phyloP scores from a whole-genome alignment of 1,140 invertebrate species.

The Trichoplusia ni region DNA sequence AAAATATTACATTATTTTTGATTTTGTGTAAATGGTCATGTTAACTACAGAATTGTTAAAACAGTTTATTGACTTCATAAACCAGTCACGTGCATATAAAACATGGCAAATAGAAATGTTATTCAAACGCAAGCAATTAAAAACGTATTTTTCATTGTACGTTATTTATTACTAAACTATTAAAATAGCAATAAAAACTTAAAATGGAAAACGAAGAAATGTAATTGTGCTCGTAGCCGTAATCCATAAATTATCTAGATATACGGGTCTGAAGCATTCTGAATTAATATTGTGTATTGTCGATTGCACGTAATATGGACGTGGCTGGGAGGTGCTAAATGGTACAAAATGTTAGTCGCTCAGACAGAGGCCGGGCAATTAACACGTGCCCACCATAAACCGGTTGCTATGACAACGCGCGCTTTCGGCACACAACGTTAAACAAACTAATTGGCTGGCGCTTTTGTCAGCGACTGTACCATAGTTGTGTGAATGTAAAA shows the following conservation, averaged over 20 bases:
- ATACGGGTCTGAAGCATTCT: conserved; percentile 4
- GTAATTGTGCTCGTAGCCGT: background rate
- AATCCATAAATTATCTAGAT: conserved; percentile 17
- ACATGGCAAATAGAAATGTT: too few species aligned
- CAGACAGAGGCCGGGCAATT: conserved; percentile 55
- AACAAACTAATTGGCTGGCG: conserved; percentile 68
- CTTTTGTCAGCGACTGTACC: conserved; percentile 51
- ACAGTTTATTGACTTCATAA: too few species aligned
- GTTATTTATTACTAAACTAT: too few species aligned
- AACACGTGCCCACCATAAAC: conserved; percentile 51
- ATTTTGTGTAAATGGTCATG: too few species aligned
- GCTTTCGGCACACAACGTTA: conserved; percentile 41
- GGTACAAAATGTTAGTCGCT: conserved; percentile 55
- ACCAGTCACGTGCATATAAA: too few species aligned
- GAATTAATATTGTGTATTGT: conserved; percentile 14
- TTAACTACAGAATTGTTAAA: too few species aligned
- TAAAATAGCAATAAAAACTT: too few species aligned
- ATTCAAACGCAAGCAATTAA: too few species aligned
- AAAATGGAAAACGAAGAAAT: conserved; percentile 2
- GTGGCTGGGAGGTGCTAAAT: conserved; percentile 53
- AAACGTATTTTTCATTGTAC: too few species aligned
- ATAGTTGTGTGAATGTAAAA: conserved; percentile 28
- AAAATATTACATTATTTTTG: too few species aligned
- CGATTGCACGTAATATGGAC: conserved; percentile 21
- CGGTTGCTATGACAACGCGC: conserved; percentile 59